phyloP scores from a whole-genome alignment of 2,113 vertebrate species.

The Ranitomeya imitator region DNA sequence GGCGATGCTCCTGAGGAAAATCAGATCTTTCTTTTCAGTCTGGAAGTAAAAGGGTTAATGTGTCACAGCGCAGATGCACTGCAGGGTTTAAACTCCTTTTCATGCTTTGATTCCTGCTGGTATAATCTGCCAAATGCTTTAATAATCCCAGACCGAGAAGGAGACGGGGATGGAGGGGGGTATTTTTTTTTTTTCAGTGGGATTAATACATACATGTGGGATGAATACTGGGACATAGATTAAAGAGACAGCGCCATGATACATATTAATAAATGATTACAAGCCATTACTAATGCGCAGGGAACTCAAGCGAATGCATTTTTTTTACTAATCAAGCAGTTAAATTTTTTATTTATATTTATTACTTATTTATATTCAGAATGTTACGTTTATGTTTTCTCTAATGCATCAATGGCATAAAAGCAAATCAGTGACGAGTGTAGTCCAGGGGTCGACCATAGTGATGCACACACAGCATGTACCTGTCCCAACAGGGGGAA shows the following conservation, averaged over 20 bases:
- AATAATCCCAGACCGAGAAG: slow-evolving; percentile 32
- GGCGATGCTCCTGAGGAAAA: neutral
- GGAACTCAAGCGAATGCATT: neutral
- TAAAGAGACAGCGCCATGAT: slow-evolving; percentile 22
- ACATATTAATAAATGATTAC: slow-evolving; percentile 33
- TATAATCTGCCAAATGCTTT: slow-evolving; percentile 55
- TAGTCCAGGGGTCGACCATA: neutral
- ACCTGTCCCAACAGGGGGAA: neutral
- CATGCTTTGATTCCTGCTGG: slow-evolving; percentile 29
- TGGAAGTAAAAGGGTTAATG: slow-evolving; percentile 10
- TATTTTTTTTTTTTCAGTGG: slow-evolving; percentile 21
- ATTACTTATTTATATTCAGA: neutral
- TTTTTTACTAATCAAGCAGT: neutral
- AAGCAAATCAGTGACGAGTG: neutral
- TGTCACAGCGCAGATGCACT: neutral
- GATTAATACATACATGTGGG: slow-evolving; percentile 42
- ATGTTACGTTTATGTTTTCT: neutral
- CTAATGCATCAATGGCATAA: no score
- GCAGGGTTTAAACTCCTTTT: slow-evolving; percentile 13
- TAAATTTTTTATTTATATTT: neutral
- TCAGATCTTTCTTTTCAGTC: neutral
- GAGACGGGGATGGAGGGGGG: neutral
- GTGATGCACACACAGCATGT: neutral
- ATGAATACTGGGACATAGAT: slow-evolving; percentile 36
- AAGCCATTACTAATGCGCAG: neutral